Base-by-base conservation (phyloP, 2,113 vertebrate genomes). In the Ondatra zibethicus region DNA sequence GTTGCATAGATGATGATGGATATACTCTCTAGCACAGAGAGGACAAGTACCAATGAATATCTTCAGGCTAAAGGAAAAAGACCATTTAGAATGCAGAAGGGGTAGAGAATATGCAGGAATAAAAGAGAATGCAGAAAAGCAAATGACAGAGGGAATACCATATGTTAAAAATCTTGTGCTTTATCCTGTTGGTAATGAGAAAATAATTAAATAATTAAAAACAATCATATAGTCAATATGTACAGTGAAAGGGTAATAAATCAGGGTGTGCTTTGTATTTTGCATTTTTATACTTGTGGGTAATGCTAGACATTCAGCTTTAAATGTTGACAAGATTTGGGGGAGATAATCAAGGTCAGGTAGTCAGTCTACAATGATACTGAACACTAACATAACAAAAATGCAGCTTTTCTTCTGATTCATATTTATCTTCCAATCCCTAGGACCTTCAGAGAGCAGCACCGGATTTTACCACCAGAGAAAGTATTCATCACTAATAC, bases 401-500 rank as follows among this genome's bases (percentile, higher is more conserved):
- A 16, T 70, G 16, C 39, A 33, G 47, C 31, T n/a, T 45, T 94
- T 16, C 70, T 93, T 76, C 16, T 25, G 29, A 52, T 87, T 66
- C 87, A 36, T n/a, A 80, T 52, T 55, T 91, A 72, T 39, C 45
- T 11, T 86, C 31, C 89, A 81, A 87, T 78, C 25, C 29, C 33
- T 73, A 7, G 58, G 39, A 89, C 39, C 31, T 91, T 82, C 45
- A 95, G 45, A 85, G 31, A 92, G 65, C 21, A 92, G n/a, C 21
- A 52, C 0, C 42, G 2, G 10, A 92, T 66, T 93, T 80, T 92
- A 12, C 72, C 4, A 78, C n/a, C 92, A 89, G 81, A 89, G 16
- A 85, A 96, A 96, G 55, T 65, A 36, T 72, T 93, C 93, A 65
- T 72, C 73, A 72, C 84, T 95, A 86, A 36, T 87, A 80, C 47